A percentile compares a stretch with the other conserved stretches of the same genome.
phyloP scores from a whole-genome alignment of 2,113 vertebrate species.

The Rostratula benghalensis region DNA sequence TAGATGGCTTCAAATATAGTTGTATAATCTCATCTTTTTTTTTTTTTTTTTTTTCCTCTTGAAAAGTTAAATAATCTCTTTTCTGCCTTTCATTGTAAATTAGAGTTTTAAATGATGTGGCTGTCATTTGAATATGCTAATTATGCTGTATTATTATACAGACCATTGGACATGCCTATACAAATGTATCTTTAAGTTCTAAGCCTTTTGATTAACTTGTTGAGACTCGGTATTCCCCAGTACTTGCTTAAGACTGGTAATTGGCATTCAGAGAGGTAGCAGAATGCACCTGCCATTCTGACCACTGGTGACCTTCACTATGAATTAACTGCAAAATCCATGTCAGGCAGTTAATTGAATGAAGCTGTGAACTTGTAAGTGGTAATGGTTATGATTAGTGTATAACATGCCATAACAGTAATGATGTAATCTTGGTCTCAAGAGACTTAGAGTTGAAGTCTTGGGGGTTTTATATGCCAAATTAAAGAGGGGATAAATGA shows the following conservation, averaged over 20 bases:
- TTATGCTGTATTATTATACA: conserved; percentile 46
- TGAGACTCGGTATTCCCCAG: background rate
- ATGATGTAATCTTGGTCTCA: conserved; percentile 62
- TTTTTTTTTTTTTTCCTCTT: background rate
- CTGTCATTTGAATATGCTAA: conserved; percentile 53
- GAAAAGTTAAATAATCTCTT: background rate
- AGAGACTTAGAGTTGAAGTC: conserved; percentile 20
- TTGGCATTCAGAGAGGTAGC: conserved; percentile 69
- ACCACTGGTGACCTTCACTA: conserved; percentile 66
- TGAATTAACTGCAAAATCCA: conserved; percentile 70
- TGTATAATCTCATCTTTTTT: background rate
- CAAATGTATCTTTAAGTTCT: conserved; percentile 24
- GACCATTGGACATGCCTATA: conserved; percentile 23
- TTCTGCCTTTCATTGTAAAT: conserved; percentile 12
- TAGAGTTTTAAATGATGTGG: conserved; percentile 23
- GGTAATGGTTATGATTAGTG: conserved; percentile 72
- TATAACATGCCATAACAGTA: conserved; percentile 54
- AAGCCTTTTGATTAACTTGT: conserved; percentile 66
- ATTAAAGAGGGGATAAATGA: conserved; percentile 44
- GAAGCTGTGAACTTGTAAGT: conserved; percentile 69
- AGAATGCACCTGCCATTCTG: conserved; percentile 70
- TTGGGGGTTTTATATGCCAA: conserved; percentile 9
- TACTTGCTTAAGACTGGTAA: conserved; percentile 61
- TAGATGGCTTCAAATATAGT: background rate
- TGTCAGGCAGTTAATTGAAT: conserved; percentile 74